Percentiles rank a stretch among this genome's conserved stretches.
Conservation (phyloP, 2,113 vertebrate genomes). For the Aptenodytes forsteri region DNA sequence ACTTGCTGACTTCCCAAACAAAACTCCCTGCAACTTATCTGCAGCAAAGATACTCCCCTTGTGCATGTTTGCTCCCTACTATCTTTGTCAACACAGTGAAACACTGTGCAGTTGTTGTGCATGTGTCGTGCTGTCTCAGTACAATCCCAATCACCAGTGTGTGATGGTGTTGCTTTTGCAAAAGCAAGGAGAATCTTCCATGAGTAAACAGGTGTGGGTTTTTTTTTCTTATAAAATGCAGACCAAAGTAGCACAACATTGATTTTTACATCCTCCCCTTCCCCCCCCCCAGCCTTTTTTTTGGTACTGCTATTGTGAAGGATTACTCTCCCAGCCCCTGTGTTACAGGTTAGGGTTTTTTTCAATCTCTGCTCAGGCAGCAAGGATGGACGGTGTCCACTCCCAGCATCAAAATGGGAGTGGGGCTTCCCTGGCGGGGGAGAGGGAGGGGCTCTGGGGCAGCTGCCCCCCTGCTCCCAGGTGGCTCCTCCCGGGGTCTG, state of each 20-base stretch:
- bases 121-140: background rate
- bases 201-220: background rate
- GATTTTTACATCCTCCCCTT: background rate
- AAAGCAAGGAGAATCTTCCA: background rate
- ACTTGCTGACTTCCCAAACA: background rate
- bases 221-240: background rate
- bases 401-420: background rate
- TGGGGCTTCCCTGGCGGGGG: background rate
- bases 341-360: background rate
- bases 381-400: background rate
- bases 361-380: background rate
- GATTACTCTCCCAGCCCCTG: background rate
- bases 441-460: too few species aligned
- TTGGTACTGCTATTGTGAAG: background rate
- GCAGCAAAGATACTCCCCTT: background rate
- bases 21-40: background rate
- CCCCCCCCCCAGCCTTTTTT: accelerated
- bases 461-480: background rate
- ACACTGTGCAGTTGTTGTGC: background rate
- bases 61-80: background rate
- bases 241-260: background rate
- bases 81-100: background rate
- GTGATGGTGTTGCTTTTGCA: background rate
- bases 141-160: background rate
- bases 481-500: background rate